Percentiles rank a stretch among this genome's conserved stretches.
phyloP scores from a whole-genome alignment of 2,113 vertebrate species.

The Telmatochromis sp. region DNA sequence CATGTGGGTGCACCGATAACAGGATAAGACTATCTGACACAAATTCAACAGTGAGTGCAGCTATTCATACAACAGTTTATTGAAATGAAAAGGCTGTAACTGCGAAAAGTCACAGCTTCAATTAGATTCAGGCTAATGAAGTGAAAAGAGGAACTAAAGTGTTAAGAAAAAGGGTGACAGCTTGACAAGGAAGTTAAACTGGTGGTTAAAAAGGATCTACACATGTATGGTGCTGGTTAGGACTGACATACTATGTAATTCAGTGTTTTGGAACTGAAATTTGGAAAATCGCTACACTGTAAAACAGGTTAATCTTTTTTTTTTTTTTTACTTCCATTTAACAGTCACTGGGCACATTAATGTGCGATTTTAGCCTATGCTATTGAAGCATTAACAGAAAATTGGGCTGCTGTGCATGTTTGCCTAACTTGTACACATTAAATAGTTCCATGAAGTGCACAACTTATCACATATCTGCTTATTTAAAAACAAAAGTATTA shows the following conservation, averaged over 20 bases:
- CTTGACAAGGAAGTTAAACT: neutral
- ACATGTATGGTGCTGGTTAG: neutral
- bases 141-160: neutral
- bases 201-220: neutral
- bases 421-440: neutral
- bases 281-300: neutral
- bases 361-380: neutral
- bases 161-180: neutral
- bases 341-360: neutral
- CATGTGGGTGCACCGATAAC: neutral
- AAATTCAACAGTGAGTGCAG: neutral
- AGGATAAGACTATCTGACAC: neutral
- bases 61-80: neutral
- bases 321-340: neutral
- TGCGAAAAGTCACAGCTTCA: neutral
- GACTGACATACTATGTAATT: neutral
- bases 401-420: neutral
- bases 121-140: neutral
- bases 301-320: neutral
- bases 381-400: neutral
- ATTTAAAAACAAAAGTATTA: neutral
- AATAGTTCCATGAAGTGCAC: neutral
- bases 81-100: neutral
- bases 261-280: neutral
- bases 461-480: neutral